These are phyloP conservation scores for Pelobates cultripes DNA, from an alignment of 2,797 vertebrate genomes.

Conservation along the genomic window DNA sequence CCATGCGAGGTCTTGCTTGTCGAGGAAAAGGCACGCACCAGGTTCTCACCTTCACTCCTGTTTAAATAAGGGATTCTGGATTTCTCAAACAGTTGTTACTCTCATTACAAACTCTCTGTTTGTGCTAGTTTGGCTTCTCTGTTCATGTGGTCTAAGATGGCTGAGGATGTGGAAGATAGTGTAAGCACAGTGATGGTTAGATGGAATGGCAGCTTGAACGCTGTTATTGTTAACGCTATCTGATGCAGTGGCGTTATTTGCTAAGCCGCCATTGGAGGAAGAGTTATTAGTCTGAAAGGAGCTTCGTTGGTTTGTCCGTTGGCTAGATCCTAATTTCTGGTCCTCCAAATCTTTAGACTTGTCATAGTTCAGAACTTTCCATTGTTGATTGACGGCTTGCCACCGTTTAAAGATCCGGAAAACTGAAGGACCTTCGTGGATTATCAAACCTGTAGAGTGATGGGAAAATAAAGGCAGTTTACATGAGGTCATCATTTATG, in stretches of 20 bases:
- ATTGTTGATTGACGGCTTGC: slow-evolving; percentile 99
- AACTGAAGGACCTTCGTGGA: slow-evolving; percentile 96
- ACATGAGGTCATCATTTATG: too few relatives aligned
- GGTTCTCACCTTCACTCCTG: slow-evolving; percentile 58
- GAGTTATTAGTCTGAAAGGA: slow-evolving; percentile 82
- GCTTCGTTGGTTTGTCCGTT: slow-evolving; percentile 84
- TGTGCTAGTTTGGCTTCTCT: slow-evolving; percentile 80
- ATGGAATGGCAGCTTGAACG: slow-evolving; percentile 73
- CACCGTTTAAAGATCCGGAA: slow-evolving; percentile 98
- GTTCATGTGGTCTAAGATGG: slow-evolving; percentile 90
- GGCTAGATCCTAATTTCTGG: slow-evolving; percentile 78
- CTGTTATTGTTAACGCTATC: slow-evolving; percentile 71
- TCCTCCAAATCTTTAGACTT: slow-evolving; percentile 92
- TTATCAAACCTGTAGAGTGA: slow-evolving; percentile 82
- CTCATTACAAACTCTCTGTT: slow-evolving; percentile 98
- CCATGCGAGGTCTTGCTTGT: slow-evolving; percentile 62
- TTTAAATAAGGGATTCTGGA: slow-evolving; percentile 75
- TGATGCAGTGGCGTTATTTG: slow-evolving; percentile 73
- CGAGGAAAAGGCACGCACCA: slow-evolving; percentile 62
- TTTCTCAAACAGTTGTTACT: slow-evolving; percentile 94
- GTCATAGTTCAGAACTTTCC: slow-evolving; percentile 98
- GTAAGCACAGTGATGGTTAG: slow-evolving; percentile 96
- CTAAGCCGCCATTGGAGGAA: slow-evolving; percentile 80
- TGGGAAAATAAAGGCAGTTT: slow-evolving; percentile 16
- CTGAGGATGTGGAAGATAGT: slow-evolving; percentile 96